Conservation (phyloP, 2,888 invertebrate species). For the Drosophila anomalata region DNA sequence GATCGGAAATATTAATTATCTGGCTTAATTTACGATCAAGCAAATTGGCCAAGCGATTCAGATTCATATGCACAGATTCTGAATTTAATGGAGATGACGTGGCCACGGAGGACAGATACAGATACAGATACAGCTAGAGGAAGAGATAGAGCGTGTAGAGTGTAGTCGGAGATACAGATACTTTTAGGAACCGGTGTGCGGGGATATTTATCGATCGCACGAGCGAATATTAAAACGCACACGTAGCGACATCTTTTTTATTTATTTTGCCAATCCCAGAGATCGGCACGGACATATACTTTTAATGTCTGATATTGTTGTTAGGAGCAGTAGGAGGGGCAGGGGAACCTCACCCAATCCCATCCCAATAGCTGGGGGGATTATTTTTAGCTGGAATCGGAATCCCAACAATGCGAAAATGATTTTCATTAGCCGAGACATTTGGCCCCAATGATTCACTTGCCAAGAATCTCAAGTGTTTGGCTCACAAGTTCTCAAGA, state of each 20-base stretch:
- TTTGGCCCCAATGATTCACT: constrained; percentile 37
- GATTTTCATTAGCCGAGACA: constrained; percentile 35
- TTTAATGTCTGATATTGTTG: constrained; percentile 21
- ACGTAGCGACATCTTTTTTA: constrained; percentile 44
- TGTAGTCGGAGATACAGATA: neutral
- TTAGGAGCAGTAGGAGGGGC: neutral
- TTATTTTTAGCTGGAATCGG: constrained; percentile 64
- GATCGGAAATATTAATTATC: constrained; percentile 67
- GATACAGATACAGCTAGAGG: neutral
- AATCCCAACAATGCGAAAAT: constrained; percentile 30
- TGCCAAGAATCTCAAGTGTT: constrained; percentile 20
- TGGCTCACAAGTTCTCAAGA: neutral
- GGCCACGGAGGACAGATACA: constrained; percentile 8
- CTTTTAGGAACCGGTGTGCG: constrained; percentile 27
- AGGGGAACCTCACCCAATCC: constrained; percentile 6
- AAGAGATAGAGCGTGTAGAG: neutral
- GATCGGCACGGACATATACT: constrained; percentile 48
- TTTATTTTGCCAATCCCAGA: constrained; percentile 65
- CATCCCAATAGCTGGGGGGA: constrained; percentile 29
- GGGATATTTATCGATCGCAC: constrained; percentile 47
- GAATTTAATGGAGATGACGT: constrained; percentile 38
- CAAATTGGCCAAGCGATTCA: constrained; percentile 44
- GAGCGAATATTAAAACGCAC: constrained; percentile 48
- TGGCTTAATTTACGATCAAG: constrained; percentile 57
- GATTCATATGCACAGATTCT: constrained; percentile 12